These are phyloP conservation scores for Morinoia aosen DNA, from an alignment of 2,888 invertebrate species.

Conservation along the genomic window DNA sequence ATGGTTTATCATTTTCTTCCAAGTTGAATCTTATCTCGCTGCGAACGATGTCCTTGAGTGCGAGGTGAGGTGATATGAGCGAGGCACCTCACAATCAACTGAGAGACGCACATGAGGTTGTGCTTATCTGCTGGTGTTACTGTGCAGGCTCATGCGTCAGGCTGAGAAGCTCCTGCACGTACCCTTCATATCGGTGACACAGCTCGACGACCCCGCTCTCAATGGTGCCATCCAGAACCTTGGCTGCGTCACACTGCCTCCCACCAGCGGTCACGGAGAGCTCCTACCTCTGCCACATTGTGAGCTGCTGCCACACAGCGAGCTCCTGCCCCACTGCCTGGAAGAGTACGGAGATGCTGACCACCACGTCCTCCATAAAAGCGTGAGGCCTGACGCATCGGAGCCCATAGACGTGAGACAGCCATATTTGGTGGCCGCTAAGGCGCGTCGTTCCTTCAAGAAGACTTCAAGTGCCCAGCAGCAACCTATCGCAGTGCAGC, in stretches of 20 bases:
- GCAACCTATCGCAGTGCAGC: neutral
- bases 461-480: neutral
- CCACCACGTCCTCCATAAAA: slow-evolving; percentile 64
- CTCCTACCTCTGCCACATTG: slow-evolving; percentile 5
- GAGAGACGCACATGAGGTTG: neutral
- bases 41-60: neutral
- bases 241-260: neutral
- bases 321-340: slow-evolving; percentile 36
- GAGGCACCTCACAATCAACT: neutral
- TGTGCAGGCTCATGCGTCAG: slow-evolving; percentile 33
- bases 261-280: neutral
- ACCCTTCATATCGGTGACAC: slow-evolving; percentile 52
- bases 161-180: slow-evolving; percentile 31
- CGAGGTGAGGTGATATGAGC: neutral
- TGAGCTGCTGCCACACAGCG: slow-evolving; percentile 46
- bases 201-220: slow-evolving; percentile 15
- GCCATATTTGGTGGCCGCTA: slow-evolving; percentile 39
- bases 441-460: neutral
- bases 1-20: neutral
- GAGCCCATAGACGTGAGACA: slow-evolving; percentile 31
- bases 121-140: neutral
- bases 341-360: slow-evolving; percentile 65
- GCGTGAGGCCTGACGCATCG: slow-evolving; percentile 53
- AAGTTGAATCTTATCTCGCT: neutral
- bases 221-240: slow-evolving; percentile 24